Evolutionary conservation across 2,113 vertebrate species (phyloP), one percentile per base, ranked within the genome.

Genomic region (Percopsis transmontana): DNA sequence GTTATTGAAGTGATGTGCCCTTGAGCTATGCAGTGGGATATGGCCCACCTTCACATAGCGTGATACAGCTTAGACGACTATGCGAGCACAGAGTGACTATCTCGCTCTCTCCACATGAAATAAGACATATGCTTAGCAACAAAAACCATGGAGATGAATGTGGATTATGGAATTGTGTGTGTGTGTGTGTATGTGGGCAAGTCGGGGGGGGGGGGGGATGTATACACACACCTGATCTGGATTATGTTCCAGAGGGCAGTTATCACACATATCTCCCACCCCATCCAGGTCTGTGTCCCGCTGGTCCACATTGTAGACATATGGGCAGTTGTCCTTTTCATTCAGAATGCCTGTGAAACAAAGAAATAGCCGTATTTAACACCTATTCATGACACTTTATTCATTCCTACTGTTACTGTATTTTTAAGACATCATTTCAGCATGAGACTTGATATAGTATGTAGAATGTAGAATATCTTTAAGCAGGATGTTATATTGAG

Each of bases 181-280:
- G 63, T 24, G 52, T n/a, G 62, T 47, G 51, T 40, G 15, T 66
- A 67, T 48, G 44, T 60, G 18, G 23, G 14, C 68, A 23, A 24
- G n/a, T 23, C 15, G n/a, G 40, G 53, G 21, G 54, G 16, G 24
- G 7, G 54, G 2, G 15, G 14, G 54, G 15, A 27, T 8, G 27
- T 2, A 16, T 77, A 65, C 52, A 84, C 87, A 68, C 88, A 99
- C 98, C 96, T 99, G 98, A 77, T 99, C 96, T 66, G 97, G 97
- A 90, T 99, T 99, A 90, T 99, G 96, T 80, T 96, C 96, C 82
- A 99, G 84, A 39, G 98, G 98, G 70, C 98, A 99, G 87, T 99
- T 99, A 85, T 99, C 98, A 72, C 98, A 99, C 84, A 98, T 97
- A 87, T 99, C 98, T 84, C 98, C 98, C 73, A 98, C 95, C 23